Base-by-base conservation (phyloP, 2,113 vertebrate genomes). In the Coregonus clupeaformis region DNA sequence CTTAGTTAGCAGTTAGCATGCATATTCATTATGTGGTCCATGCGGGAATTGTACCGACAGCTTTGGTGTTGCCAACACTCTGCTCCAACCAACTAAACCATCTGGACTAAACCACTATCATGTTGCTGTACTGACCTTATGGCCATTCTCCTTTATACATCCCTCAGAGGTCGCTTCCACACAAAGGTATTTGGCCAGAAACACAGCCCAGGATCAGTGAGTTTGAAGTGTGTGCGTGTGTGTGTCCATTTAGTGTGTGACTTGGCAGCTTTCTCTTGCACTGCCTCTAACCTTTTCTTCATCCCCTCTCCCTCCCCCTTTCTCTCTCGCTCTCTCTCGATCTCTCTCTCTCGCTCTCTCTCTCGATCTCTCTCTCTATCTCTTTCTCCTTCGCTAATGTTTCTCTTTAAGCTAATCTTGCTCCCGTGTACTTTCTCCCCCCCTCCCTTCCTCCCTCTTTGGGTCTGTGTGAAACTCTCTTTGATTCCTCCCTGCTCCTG, bases 391-490 rank as follows among this genome's bases (percentile, higher is more conserved):
- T 27, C 9, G 3, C 63, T 30, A 45, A 3, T 47, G 16, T 13
- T 22, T 52, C 11, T 63, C 59, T 55, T 25, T 66, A 45, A 47
- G 85, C 86, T 77, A 77, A 80, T 62, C 30, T 87, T 76, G 78
- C 80, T 57, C 18, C 66, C 82, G n/a, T 47, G 24, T 64, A 13
- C 74, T 69, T 57, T 29, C 6, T 20, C 6, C 11, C 30, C 9
- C 6, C 20, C 47, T 45, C 18, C n/a, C n/a, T 74, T 59, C 72
- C 77, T 75, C 82, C 80, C 85, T 75, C 85, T 86, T 81, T 84
- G 87, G 89, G 87, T 89, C 88, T 89, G 88, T 90, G 88, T 90
- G 88, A 90, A 88, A 24, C 52, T 85, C 64, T 86, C 87, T 91
- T 90, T 90, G 89, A 91, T 90, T 90, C 87, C 80, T 85, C 13